phyloP scores from a whole-genome alignment of 2,888 invertebrate species.

The Dione vanillae region DNA sequence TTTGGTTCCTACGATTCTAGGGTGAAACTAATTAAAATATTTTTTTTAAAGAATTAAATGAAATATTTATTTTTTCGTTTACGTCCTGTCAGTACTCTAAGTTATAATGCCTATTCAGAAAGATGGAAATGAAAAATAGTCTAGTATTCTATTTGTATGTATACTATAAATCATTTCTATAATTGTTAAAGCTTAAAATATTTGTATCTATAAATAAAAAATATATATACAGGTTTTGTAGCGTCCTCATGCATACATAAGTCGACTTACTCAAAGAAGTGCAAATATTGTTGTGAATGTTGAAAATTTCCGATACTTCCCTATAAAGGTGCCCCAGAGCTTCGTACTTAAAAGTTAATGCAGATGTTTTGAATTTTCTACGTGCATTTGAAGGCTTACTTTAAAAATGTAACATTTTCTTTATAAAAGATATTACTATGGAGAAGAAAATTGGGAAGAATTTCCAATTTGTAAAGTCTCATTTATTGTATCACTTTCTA shows the following conservation, averaged over 20 bases:
- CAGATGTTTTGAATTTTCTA: background rate
- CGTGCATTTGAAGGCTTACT: background rate
- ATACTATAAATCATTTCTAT: no score
- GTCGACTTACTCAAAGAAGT: constrained; percentile 21
- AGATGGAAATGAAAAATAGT: no score
- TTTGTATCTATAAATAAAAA: background rate
- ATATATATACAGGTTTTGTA: background rate
- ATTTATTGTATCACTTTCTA: no score
- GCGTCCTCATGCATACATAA: background rate
- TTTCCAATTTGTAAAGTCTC: background rate
- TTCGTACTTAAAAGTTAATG: background rate
- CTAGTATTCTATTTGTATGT: no score
- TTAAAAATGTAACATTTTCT: background rate
- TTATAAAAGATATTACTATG: background rate
- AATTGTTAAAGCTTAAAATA: no score
- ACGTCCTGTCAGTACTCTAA: no score
- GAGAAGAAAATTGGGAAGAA: background rate
- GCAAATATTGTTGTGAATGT: constrained; percentile 15
- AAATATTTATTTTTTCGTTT: no score
- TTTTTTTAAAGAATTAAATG: no score
- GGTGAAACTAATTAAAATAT: no score
- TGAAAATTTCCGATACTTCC: background rate
- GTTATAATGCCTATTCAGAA: no score
- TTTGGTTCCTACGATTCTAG: no score
- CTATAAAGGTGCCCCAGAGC: background rate